Percentiles rank a stretch among this genome's conserved stretches.
Evolutionary conservation across 2,888 invertebrate genomes (phyloP).

Genomic region (Heteropelma amictum): DNA sequence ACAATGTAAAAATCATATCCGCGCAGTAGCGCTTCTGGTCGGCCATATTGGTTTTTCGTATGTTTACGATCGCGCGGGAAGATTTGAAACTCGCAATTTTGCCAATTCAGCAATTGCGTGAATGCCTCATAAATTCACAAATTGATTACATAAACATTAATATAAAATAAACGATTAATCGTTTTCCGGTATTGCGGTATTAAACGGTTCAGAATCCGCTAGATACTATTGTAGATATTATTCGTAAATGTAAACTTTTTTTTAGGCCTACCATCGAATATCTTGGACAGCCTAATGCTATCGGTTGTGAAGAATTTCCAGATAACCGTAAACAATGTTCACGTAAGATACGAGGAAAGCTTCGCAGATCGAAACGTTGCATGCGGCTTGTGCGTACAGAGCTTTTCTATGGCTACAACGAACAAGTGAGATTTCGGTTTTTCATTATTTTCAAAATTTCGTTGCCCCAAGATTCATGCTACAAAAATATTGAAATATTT

Average conservation of each 20-base stretch:
- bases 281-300: slow-evolving; percentile 86
- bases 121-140: too few relatives aligned
- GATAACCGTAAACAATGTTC: slow-evolving; percentile 87
- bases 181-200: too few relatives aligned
- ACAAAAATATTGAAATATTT: too few relatives aligned
- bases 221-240: background rate
- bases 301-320: slow-evolving; percentile 90
- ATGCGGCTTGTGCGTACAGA: slow-evolving; percentile 88
- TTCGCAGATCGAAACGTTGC: slow-evolving; percentile 85
- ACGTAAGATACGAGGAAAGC: slow-evolving; percentile 89
- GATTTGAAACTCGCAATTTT: too few relatives aligned
- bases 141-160: too few relatives aligned
- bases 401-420: slow-evolving; percentile 88
- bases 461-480: background rate
- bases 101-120: too few relatives aligned
- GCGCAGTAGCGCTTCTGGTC: too few relatives aligned
- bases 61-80: too few relatives aligned
- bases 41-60: too few relatives aligned
- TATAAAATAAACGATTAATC: too few relatives aligned
- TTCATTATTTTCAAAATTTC: background rate
- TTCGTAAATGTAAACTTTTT: background rate
- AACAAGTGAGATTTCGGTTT: slow-evolving; percentile 81
- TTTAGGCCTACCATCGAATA: slow-evolving; percentile 82
- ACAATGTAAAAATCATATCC: too few relatives aligned
- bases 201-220: too few relatives aligned